phyloP scores from a whole-genome alignment of 2,888 invertebrate species.

The Clusia tigrina region DNA sequence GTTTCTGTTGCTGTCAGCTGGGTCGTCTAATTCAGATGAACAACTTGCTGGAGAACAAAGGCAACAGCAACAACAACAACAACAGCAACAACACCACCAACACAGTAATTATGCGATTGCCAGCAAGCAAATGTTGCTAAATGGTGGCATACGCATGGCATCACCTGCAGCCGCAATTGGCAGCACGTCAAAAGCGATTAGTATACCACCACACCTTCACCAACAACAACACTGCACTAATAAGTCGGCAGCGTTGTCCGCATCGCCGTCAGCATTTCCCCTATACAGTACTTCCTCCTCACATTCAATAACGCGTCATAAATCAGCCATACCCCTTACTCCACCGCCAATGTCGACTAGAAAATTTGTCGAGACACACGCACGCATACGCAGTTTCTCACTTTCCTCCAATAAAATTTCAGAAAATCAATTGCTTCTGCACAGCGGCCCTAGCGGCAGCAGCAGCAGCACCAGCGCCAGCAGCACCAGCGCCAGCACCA shows the following conservation, averaged over 20 bases:
- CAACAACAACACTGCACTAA: slow-evolving; percentile 22
- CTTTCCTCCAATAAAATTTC: slow-evolving; percentile 63
- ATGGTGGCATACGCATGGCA: slow-evolving; percentile 40
- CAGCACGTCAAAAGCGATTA: slow-evolving; percentile 36
- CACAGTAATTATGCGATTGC: slow-evolving; percentile 28
- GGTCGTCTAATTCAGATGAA: slow-evolving; percentile 35
- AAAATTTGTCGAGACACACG: slow-evolving; percentile 53
- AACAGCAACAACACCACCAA: slow-evolving; percentile 31
- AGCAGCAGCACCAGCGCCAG: slow-evolving; percentile 20
- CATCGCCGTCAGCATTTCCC: slow-evolving; percentile 11
- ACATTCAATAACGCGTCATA: slow-evolving; percentile 40
- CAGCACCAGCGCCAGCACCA: slow-evolving; percentile 26
- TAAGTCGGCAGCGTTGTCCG: not conserved
- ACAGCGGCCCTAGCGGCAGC: slow-evolving; percentile 24
- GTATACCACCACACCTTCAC: slow-evolving; percentile 35
- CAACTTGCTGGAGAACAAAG: slow-evolving; percentile 37
- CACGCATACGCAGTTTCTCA: slow-evolving; percentile 62
- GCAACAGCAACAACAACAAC: slow-evolving; percentile 39
- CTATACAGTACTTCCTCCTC: slow-evolving; percentile 19
- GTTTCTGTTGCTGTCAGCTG: slow-evolving; percentile 29
- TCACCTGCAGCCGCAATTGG: slow-evolving; percentile 37
- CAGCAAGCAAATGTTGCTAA: slow-evolving; percentile 22
- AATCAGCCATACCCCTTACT: slow-evolving; percentile 53
- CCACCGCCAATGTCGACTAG: slow-evolving; percentile 61
- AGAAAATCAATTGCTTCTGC: slow-evolving; percentile 43